Percentiles rank a stretch among this genome's conserved stretches.
phyloP scores from a whole-genome alignment of 2,888 invertebrate species.

The Chalcosyrphus nemorum region DNA sequence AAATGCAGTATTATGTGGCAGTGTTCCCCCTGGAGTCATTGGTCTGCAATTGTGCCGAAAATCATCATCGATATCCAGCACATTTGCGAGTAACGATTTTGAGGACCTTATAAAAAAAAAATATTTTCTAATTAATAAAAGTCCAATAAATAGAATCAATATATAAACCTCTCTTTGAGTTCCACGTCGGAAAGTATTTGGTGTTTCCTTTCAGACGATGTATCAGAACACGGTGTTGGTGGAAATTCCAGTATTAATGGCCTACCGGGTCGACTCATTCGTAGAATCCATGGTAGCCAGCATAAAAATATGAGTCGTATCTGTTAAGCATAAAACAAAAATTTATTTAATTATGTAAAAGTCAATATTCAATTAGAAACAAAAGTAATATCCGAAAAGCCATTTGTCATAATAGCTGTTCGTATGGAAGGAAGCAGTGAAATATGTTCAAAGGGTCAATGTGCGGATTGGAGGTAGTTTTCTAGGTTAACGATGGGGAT shows the following conservation, averaged over 20 bases:
- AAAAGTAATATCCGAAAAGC: constrained; percentile 26
- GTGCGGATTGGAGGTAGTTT: not conserved
- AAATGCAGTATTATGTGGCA: constrained; percentile 85
- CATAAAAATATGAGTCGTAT: constrained; percentile 95
- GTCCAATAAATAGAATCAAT: rapidly evolving
- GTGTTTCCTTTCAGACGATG: constrained; percentile 86
- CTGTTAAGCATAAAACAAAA: constrained; percentile 82
- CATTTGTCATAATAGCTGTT: constrained; percentile 41
- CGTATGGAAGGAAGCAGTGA: not conserved
- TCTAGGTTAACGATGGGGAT: constrained; percentile 36
- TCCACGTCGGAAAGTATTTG: constrained; percentile 92
- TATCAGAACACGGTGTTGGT: constrained; percentile 83
- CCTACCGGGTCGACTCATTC: constrained; percentile 92
- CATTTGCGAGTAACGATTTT: constrained; percentile 97
- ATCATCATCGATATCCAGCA: constrained; percentile 98
- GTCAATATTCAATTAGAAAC: constrained; percentile 23
- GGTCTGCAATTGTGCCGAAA: constrained; percentile 91
- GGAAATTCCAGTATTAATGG: constrained; percentile 82
- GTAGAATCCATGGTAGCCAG: constrained; percentile 98
- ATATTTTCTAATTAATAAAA: not conserved
- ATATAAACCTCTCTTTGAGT: constrained; percentile 87
- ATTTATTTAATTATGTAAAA: not conserved
- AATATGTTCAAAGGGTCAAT: constrained; percentile 34
- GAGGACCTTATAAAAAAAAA: constrained; percentile 87
- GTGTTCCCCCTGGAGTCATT: constrained; percentile 85